Percentiles rank a stretch among this genome's conserved stretches.
Conservation (phyloP, 2,797 vertebrate species). For the Halcyon chelicuti region DNA sequence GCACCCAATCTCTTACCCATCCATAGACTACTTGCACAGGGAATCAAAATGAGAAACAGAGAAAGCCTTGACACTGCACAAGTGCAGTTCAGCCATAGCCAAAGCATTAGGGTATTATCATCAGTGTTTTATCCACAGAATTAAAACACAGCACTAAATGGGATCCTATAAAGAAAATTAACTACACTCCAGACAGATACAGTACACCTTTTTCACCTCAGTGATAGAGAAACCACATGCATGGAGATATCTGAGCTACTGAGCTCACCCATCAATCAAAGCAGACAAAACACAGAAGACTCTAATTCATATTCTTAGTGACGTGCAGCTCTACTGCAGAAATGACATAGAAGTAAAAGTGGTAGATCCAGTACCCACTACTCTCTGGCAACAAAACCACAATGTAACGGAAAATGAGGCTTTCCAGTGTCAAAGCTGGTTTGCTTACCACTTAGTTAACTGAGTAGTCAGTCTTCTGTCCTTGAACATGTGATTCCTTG, state of each 20-base stretch:
- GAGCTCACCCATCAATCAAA: background rate
- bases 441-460: background rate
- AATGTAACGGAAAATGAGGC: background rate
- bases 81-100: background rate
- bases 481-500: background rate
- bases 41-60: background rate
- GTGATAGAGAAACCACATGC: background rate
- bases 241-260: background rate
- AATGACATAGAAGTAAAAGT: background rate
- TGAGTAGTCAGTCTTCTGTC: background rate
- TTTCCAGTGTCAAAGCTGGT: background rate
- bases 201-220: accelerated
- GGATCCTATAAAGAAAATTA: background rate
- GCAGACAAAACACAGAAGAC: background rate
- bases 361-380: background rate
- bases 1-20: background rate
- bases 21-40: accelerated
- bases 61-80: accelerated
- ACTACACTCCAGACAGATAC: background rate
- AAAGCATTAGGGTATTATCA: background rate
- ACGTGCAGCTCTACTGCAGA: background rate
- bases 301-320: background rate
- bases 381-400: background rate
- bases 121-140: background rate
- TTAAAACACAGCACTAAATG: background rate